phyloP scores from a whole-genome alignment of 2,113 vertebrate species.

The Corythornis cristatus region DNA sequence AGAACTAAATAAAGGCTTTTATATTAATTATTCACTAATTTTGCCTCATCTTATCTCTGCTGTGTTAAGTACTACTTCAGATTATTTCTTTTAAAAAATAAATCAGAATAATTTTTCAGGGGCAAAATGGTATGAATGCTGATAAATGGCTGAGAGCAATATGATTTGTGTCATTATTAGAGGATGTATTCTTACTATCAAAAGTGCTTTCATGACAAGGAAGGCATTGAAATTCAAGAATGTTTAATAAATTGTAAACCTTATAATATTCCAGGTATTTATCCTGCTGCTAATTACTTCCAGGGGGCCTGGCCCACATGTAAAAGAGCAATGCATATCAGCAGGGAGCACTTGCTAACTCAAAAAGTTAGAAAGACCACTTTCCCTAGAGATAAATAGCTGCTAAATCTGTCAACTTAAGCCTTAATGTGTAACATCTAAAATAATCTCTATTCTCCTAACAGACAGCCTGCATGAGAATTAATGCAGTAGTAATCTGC shows the following conservation, averaged over 20 bases:
- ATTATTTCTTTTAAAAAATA: slow-evolving; percentile 55
- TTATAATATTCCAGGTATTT: slow-evolving; percentile 69
- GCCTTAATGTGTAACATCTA: background rate
- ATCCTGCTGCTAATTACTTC: slow-evolving; percentile 63
- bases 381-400: slow-evolving; percentile 58
- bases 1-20: slow-evolving; percentile 3
- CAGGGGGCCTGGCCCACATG: slow-evolving; percentile 57
- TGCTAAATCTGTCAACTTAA: slow-evolving; percentile 60
- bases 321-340: slow-evolving; percentile 56
- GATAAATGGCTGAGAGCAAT: slow-evolving; percentile 32
- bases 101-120: slow-evolving; percentile 30
- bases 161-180: slow-evolving; percentile 53
- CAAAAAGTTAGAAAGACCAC: slow-evolving; percentile 50
- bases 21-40: slow-evolving; percentile 35
- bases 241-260: slow-evolving; percentile 53
- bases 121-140: slow-evolving; percentile 2
- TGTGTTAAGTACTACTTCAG: background rate
- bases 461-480: background rate
- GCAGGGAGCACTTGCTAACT: slow-evolving; percentile 59
- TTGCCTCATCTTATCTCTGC: slow-evolving; percentile 22
- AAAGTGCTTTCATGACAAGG: slow-evolving; percentile 37
- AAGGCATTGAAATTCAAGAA: slow-evolving; percentile 60
- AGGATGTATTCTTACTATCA: slow-evolving; percentile 6
- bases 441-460: slow-evolving; percentile 31
- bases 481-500: background rate